Evolutionary conservation across 2,888 invertebrate species (phyloP), one percentile per base, ranked within the genome.

Genomic region (Hipparchia semele): DNA sequence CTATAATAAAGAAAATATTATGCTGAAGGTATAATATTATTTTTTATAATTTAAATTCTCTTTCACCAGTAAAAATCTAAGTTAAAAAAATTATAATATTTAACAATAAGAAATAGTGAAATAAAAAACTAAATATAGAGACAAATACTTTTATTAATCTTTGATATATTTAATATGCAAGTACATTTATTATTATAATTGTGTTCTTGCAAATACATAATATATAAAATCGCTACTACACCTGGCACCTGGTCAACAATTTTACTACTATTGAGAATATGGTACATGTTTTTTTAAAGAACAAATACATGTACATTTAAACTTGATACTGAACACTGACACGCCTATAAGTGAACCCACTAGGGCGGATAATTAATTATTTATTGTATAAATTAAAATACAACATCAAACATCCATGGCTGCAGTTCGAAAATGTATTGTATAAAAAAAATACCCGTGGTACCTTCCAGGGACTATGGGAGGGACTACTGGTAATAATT

Each of bases 161-260:
- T 10, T 60, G 9, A 12, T 7, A 13, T 39, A 33, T 60, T 39
- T 58, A 13, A 13, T 9, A 60, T 60, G 23, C 10, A 60, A 60
- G 33, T 12, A 60, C 59, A 60, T 54, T 54, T 12, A 54, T 13
- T 6, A 60, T 9, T 33, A 60, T 23, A 33, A 10, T 23, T 33
- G 59, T 59, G 59, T 10, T 58, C 58, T 59, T 59, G 59, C 59
- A 10, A 59, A 59, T 59, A 59, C 23, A 10, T 56, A 23, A 13
- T 56, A 13, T 12, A 59, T 9, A 59, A 59, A 59, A 59, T 59
- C 6, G 59, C 59, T 59, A 59, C 53, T 12, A 54, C 53, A 9
- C 53, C 12, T 54, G 39, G 12, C 53, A 49, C 49, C 49, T 49
- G 49, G 53, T 12, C 9, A 54, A 54, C 1, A 54, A 54, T 54